phyloP scores from a whole-genome alignment of 2,888 invertebrate species.

The Ectemnius continuus region DNA sequence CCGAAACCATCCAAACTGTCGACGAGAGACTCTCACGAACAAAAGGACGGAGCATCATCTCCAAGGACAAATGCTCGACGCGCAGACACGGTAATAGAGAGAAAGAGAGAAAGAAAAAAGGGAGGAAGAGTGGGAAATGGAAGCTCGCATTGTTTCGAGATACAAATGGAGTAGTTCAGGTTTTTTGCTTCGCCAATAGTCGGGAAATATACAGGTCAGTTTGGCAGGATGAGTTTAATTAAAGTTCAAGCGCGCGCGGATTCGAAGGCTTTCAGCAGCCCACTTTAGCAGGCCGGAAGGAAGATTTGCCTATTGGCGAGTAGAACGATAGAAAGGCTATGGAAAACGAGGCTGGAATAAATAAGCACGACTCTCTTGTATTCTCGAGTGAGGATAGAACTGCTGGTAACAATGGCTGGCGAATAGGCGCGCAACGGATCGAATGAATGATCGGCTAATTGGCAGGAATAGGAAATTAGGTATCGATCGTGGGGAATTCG shows the following conservation, averaged over 20 bases:
- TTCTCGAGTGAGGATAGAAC: neutral
- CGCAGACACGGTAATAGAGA: neutral
- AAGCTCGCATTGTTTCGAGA: neutral
- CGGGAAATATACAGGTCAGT: neutral
- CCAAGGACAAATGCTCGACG: neutral
- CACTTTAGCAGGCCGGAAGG: neutral
- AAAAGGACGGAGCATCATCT: neutral
- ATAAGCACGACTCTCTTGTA: neutral
- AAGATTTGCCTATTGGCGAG: neutral
- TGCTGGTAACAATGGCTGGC: too few relatives aligned
- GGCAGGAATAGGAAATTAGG: neutral
- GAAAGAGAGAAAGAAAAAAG: neutral
- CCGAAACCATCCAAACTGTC: too few relatives aligned
- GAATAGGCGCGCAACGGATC: neutral
- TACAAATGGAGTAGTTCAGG: neutral
- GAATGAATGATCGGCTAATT: slow-evolving; percentile 2
- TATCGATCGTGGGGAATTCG: slow-evolving; percentile 1
- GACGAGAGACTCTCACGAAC: neutral
- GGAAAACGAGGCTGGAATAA: neutral
- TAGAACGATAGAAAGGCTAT: neutral
- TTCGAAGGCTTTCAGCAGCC: neutral
- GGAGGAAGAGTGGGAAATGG: too few relatives aligned
- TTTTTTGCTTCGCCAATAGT: neutral
- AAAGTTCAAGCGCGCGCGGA: neutral
- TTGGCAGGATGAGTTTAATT: slow-evolving; percentile 9